Evolutionary conservation across 1,140 invertebrate species (phyloP).

Genomic region (Eupristina koningsbergeri): DNA sequence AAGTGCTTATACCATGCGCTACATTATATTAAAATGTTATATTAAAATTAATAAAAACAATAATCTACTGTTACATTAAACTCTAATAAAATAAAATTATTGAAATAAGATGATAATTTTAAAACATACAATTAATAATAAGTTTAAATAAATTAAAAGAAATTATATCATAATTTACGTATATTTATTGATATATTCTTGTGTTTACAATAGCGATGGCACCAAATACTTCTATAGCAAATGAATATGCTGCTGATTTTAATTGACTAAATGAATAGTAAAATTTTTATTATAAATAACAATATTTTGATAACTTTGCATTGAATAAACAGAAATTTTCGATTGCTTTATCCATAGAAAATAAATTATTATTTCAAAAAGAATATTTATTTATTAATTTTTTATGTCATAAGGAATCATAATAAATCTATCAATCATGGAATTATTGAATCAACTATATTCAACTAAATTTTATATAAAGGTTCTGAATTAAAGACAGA

Average conservation of each 20-base stretch:
- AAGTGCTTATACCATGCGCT: too few species aligned
- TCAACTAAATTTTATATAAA: not conserved
- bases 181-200: too few species aligned
- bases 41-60: too few species aligned
- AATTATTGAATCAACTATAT: not conserved
- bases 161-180: too few species aligned
- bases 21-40: too few species aligned
- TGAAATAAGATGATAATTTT: too few species aligned
- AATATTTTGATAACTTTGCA: not conserved
- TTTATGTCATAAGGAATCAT: not conserved
- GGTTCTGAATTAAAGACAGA: not conserved
- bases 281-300: not conserved
- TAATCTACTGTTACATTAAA: too few species aligned
- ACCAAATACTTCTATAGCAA: not conserved
- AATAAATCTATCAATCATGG: not conserved
- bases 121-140: too few species aligned
- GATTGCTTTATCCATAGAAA: not conserved
- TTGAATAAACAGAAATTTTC: not conserved
- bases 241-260: not conserved
- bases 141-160: too few species aligned
- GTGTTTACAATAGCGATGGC: too few species aligned
- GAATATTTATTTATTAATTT: slow-evolving; percentile 9
- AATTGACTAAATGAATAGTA: not conserved
- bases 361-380: not conserved
- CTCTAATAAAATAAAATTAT: too few species aligned